phyloP scores from a whole-genome alignment of 1,140 invertebrate genomes.

The Cataglyphis hispanica region DNA sequence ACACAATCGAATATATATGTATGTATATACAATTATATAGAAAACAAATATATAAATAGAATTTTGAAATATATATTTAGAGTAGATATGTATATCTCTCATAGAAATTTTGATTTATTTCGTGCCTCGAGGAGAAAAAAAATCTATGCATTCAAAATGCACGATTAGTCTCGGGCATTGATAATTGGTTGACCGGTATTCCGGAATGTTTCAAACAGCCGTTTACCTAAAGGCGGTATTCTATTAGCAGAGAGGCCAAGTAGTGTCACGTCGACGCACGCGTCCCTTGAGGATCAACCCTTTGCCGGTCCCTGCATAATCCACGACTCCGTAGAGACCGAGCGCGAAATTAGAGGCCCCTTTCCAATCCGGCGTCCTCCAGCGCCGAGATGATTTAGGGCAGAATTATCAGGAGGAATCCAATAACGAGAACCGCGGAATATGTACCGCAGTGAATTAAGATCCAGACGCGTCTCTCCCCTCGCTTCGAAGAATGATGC shows the following conservation, averaged over 20 bases:
- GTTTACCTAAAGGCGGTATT: conserved; percentile 81
- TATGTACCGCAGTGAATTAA: conserved; percentile 83
- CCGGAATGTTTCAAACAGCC: conserved; percentile 37
- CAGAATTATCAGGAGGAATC: conserved; percentile 85
- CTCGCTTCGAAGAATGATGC: conserved; percentile 12
- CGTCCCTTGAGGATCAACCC: conserved; percentile 85
- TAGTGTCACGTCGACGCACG: conserved; percentile 83
- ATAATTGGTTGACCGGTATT: conserved; percentile 41
- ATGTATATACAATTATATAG: neutral
- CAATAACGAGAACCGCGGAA: conserved; percentile 84
- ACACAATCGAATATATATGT: neutral
- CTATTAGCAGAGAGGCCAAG: conserved; percentile 82
- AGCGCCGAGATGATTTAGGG: conserved; percentile 83
- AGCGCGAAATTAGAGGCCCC: conserved; percentile 83
- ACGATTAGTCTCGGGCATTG: neutral
- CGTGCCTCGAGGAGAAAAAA: neutral
- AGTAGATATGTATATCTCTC: neutral
- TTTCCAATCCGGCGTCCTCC: conserved; percentile 75
- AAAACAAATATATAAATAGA: neutral
- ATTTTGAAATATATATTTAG: neutral
- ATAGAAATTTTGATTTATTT: conserved; percentile 1
- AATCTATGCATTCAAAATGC: neutral
- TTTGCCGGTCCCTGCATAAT: conserved; percentile 84
- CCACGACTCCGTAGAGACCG: conserved; percentile 85
- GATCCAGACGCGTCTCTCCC: conserved; percentile 75